Conservation (phyloP, 64 coral and sea anemone species). For the Stichodactyla helianthus region DNA sequence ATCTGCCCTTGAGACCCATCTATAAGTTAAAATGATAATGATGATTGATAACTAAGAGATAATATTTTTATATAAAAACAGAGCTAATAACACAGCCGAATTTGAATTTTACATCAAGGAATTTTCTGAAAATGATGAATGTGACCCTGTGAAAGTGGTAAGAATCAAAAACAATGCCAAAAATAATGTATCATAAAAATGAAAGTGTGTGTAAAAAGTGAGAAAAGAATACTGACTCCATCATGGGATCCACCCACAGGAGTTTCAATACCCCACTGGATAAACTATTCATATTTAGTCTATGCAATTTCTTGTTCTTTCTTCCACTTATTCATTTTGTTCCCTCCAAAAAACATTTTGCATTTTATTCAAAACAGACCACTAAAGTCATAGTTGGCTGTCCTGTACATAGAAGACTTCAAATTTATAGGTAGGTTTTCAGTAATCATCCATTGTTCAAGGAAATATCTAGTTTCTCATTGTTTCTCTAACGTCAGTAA, state of each 20-base stretch:
- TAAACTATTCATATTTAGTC: too few species aligned
- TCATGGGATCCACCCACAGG: too few species aligned
- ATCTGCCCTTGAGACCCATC: too few species aligned
- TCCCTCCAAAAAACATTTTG: background rate
- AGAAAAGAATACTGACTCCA: too few species aligned
- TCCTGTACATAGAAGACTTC: constrained; percentile 10
- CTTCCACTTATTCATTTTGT: background rate
- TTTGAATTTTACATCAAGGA: constrained; percentile 66
- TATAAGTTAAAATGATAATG: too few species aligned
- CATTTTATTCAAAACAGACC: background rate
- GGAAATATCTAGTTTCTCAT: background rate
- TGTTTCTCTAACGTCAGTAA: background rate
- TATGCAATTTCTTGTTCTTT: background rate
- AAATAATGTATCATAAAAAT: constrained; percentile 33
- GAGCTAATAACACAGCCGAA: constrained; percentile 3
- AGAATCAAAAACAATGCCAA: background rate
- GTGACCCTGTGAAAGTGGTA: constrained; percentile 29
- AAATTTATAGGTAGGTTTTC: background rate
- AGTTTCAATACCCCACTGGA: too few species aligned
- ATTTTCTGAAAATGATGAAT: constrained; percentile 52
- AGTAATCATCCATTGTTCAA: background rate
- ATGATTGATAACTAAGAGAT: background rate
- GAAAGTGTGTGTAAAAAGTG: too few species aligned
- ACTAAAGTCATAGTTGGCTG: constrained; percentile 50
- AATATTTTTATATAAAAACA: background rate